Base-by-base conservation (phyloP, 2,113 vertebrate species). In the Pangasianodon hypophthalmus region DNA sequence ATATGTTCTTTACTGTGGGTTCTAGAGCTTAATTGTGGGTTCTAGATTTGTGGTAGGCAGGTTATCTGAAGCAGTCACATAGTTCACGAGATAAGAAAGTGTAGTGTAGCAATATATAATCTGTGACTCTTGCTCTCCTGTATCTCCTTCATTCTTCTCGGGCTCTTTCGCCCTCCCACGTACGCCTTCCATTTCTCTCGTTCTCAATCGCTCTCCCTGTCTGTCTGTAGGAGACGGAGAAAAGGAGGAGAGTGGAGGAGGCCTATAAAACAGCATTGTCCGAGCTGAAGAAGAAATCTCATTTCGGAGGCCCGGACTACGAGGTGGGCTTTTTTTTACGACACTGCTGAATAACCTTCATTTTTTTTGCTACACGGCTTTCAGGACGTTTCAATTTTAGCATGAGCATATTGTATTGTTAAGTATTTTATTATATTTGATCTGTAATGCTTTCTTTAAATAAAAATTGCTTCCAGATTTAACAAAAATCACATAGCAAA, bases 281-380 rank as follows among this genome's bases (percentile, higher is more conserved):
- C 67, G 98, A 99, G 93, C 95, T 99, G 88, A 99, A 99, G 96
- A 99, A 99, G 89, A 99, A 99, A 93, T 97, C 97, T 2, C 98
- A 99, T 93, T 99, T 98, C 88, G 98, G 98, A 94, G 98, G 98
- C 69, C 98, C 98, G 32, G 98, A 99, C 94, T 99, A 99, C 60
- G 98, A 99, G 97, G 98, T 97, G 96, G 37, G 91, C 10, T 80
- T 52, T 81, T 9, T 81, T 18, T 21, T 48, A 77, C 0, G 16
- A 14, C 11, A 10, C 7, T 48, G 13, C 26, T 62, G 56, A 80
- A 62, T 71, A 46, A 44, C 19, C 21, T 29, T 44, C 13, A n/a
- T 44, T 19, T 73, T 73, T 8, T 18, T 54, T 9, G 0, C 26
- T 50, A 48, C 41, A 50, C 7, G 29, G 24, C 24, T 85, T 46